Evolutionary conservation across 2,888 invertebrate species (phyloP), one percentile per base, ranked within the genome.

Genomic region (Morinoia aosen): DNA sequence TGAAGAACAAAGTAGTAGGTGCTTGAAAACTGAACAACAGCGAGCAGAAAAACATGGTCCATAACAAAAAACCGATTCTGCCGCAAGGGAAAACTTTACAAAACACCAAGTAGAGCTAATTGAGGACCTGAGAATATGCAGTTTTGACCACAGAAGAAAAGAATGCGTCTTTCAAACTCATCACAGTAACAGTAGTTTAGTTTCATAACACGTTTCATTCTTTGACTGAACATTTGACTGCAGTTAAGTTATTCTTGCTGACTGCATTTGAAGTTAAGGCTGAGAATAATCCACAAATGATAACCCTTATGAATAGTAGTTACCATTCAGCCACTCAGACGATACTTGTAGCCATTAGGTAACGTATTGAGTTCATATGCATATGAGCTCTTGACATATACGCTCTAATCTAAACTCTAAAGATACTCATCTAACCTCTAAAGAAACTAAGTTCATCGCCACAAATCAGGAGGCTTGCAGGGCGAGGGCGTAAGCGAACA

Each of bases 401-500:
- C 2, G 10, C 33, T 76, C 16, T 8, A 33, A 16, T 16, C 76
- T 76, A 76, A 76, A 25, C 25, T 8, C 76, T 61, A 19, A 76
- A 76, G 25, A 33, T 76, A 33, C 8, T 25, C 1, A 76, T 10
- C 25, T 10, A 16, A 10, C 0, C 8, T 8, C 76, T 61, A 19
- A 76, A 76, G 25, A 33, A 14, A 33, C 8, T 25, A 33, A 76
- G 33, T 76, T 10, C 19, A 10, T 19, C 8, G 76, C 76, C 25
- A 33, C 76, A 33, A 10, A 16, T 76, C 76, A 76, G 25, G 76
- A 76, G 76, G 76, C 76, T 33, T 95, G 61, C 40, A 95, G 95
- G 25, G 58, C 40, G 33, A 95, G 64, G 58, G 95, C 48, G 57
- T 64, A 95, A 16, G 95, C 95, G 40, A 95, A 95, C 10, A 95